A percentile compares a stretch with the other conserved stretches of the same genome.
phyloP scores from a whole-genome alignment of 2,888 invertebrate species.

The Scaptomyza tumidula region DNA sequence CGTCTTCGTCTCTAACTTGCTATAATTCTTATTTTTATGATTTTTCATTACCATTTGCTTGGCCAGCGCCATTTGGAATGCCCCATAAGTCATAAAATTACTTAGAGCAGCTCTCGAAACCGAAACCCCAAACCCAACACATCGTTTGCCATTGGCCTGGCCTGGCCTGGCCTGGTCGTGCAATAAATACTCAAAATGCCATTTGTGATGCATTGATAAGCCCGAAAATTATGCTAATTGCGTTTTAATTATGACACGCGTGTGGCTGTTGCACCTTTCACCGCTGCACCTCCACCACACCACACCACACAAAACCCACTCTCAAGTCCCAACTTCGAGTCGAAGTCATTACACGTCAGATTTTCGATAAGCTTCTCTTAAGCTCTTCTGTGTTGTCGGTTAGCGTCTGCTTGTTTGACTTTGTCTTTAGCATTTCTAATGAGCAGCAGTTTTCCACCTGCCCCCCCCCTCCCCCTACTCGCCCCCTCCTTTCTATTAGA shows the following conservation, averaged over 20 bases:
- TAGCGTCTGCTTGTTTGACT: constrained; percentile 66
- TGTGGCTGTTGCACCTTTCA: constrained; percentile 57
- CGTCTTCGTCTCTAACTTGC: constrained; percentile 27
- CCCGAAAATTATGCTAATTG: constrained; percentile 75
- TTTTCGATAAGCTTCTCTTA: constrained; percentile 67
- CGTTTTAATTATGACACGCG: constrained; percentile 75
- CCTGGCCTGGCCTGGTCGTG: constrained; percentile 17
- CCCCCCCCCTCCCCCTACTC: not conserved
- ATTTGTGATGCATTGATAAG: constrained; percentile 76
- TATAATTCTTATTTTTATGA: constrained; percentile 72
- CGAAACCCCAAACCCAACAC: not conserved
- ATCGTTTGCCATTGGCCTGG: not conserved
- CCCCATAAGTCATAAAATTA: constrained; percentile 72
- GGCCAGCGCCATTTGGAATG: constrained; percentile 46
- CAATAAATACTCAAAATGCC: constrained; percentile 64
- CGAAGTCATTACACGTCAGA: constrained; percentile 64
- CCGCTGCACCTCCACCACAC: constrained; percentile 25
- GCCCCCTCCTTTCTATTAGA: not conserved
- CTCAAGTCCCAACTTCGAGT: constrained; percentile 8
- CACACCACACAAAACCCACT: not conserved
- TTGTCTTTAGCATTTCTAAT: constrained; percentile 70
- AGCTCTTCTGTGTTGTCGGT: constrained; percentile 48
- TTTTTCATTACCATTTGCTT: constrained; percentile 72
- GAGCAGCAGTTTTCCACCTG: constrained; percentile 29
- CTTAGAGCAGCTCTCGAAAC: constrained; percentile 44